phyloP scores from a whole-genome alignment of 2,113 vertebrate species.

The Tringa solitaria region DNA sequence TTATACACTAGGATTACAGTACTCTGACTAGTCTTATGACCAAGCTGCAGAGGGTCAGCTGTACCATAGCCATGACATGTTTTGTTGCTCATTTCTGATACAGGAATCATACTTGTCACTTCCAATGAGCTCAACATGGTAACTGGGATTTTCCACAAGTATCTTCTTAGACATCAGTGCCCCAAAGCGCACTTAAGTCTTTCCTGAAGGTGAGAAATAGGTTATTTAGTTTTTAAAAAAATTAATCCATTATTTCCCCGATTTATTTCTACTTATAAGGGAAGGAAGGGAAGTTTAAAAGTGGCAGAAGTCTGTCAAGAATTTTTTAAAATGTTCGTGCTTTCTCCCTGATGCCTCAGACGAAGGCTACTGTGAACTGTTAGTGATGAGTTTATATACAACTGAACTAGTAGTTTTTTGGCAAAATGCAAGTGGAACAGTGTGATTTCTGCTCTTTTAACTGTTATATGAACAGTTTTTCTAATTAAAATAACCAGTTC shows the following conservation, averaged over 20 bases:
- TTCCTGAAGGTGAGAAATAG: background rate
- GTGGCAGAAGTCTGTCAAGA: background rate
- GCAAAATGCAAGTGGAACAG: background rate
- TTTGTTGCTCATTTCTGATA: background rate
- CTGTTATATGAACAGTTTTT: background rate
- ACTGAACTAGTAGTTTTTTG: background rate
- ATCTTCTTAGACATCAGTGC: background rate
- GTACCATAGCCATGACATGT: background rate
- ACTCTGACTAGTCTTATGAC: background rate
- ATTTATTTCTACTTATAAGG: background rate
- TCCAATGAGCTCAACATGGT: rapidly evolving
- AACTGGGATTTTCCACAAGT: background rate
- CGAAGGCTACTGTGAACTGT: background rate
- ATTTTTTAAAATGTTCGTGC: background rate
- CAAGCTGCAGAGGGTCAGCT: background rate
- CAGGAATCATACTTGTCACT: background rate
- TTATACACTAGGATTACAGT: background rate
- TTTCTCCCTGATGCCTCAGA: background rate
- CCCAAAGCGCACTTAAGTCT: background rate
- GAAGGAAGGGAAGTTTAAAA: background rate
- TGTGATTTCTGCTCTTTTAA: background rate
- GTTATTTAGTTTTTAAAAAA: background rate
- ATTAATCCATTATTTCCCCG: background rate
- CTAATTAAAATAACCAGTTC: background rate
- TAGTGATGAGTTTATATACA: background rate